phyloP scores from a whole-genome alignment of 2,113 vertebrate genomes.

The Odontophorus gujanensis region DNA sequence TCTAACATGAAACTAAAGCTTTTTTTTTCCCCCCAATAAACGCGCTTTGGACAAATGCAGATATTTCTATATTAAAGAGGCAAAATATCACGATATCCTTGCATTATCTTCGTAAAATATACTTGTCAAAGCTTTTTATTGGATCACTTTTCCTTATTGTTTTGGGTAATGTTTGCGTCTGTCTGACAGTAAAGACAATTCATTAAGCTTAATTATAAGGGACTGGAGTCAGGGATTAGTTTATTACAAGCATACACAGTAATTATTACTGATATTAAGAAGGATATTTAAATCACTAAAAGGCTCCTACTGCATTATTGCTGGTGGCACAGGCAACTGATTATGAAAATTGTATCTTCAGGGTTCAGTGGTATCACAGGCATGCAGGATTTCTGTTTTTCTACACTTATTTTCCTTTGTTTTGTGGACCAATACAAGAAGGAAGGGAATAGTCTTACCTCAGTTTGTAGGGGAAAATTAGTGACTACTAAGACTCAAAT shows the following conservation, averaged over 20 bases:
- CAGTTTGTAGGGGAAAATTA: not conserved
- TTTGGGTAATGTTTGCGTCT: conserved; percentile 41
- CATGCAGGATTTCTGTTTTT: not conserved
- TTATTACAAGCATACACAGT: conserved; percentile 48
- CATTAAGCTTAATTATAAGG: conserved; percentile 60
- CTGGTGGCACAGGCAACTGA: conserved; percentile 1
- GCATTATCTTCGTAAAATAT: not conserved
- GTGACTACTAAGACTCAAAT: not conserved
- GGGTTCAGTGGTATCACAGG: conserved; percentile 23
- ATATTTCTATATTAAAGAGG: conserved; percentile 11
- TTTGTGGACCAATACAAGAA: not conserved
- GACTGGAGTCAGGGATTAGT: conserved; percentile 37
- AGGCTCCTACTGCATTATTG: not conserved
- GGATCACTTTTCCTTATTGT: conserved; percentile 2
- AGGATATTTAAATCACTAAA: conserved; percentile 30
- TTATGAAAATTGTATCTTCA: conserved; percentile 17
- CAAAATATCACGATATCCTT: not conserved
- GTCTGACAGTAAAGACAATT: conserved; percentile 33
- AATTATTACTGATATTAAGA: conserved; percentile 55
- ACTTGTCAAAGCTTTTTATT: not conserved
- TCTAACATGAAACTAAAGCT: not conserved
- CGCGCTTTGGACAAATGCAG: not conserved
- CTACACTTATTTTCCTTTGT: not conserved
- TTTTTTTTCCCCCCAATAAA: not conserved
- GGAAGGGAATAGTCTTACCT: not conserved